Base-by-base conservation (phyloP, 2,113 vertebrate genomes). In the Hyla sarda region DNA sequence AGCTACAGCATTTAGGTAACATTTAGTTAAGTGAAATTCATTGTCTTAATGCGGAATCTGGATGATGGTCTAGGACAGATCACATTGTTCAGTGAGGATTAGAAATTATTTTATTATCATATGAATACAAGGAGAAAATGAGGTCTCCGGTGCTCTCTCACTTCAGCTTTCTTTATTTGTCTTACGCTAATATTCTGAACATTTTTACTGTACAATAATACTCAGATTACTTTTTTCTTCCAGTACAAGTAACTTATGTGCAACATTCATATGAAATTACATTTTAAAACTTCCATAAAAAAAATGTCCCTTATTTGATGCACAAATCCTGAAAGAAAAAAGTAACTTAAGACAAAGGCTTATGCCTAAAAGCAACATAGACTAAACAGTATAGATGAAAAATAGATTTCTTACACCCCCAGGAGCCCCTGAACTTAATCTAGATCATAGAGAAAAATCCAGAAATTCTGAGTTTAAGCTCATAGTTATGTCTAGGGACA, bases 1-100 rank as follows among this genome's bases (percentile, higher is more conserved):
- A 88, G 90, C 89, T 89, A 93, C 88, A 90, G 88, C 91, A 88
- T 90, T 91, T 92, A 93, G 93, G 90, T 85, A 92, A 94, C 92
- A 92, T 89, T 90, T 90, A 92, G 84, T 87, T 88, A 93, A 91
- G 93, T 92, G 92, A 93, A 93, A 90, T 88, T 90, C 90, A 94
- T 93, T 94, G 92, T 91, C 93, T 94, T 88, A 92, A 93, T 86
- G 88, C 90, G 92, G 90, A 75, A 89, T 90, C 83, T 91, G 91
- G 90, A 89, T 92, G 89, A 88, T 89, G 78, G 89, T 91, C 88
- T 89, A 90, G 88, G 86, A 91, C 86, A 89, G 90, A 94, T 90
- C 88, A 89, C 92, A 94, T 89, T 92, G 91, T 93, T 91, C 90
- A 92, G 90, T 90, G 88, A 85, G 90, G 89, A 88, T 90, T 90